These are phyloP conservation scores for Megalops atlanticus DNA, from an alignment of 2,113 vertebrate species.

Conservation along the genomic window DNA sequence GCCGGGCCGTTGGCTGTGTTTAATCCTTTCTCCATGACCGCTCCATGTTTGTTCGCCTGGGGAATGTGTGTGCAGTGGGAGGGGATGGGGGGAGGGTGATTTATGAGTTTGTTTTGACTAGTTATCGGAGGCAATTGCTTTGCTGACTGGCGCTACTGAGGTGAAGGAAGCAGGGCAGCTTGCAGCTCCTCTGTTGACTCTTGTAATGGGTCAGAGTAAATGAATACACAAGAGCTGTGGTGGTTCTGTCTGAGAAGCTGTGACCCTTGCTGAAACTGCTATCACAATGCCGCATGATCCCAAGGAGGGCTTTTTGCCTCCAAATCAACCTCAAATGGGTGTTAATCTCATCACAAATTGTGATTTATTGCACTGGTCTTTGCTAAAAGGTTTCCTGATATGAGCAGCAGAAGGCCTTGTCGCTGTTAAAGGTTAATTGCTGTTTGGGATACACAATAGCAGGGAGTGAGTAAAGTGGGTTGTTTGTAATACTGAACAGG, in stretches of 20 bases:
- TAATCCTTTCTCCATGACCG: neutral
- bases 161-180: neutral
- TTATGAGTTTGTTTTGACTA: constrained; percentile 19
- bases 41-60: neutral
- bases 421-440: constrained; percentile 38
- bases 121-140: constrained; percentile 15
- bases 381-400: constrained; percentile 57
- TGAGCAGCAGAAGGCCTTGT: constrained; percentile 50
- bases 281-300: constrained; percentile 53
- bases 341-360: constrained; percentile 65
- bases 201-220: constrained; percentile 49
- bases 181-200: neutral
- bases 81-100: neutral
- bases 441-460: constrained; percentile 44
- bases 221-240: constrained; percentile 59
- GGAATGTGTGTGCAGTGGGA: neutral
- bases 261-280: constrained; percentile 58
- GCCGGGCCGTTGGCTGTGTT: neutral
- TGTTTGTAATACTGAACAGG: constrained; percentile 11
- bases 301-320: constrained; percentile 67
- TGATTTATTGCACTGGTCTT: constrained; percentile 67
- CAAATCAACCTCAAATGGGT: constrained; percentile 57
- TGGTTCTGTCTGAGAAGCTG: constrained; percentile 49
- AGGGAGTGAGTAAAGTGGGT: constrained; percentile 21
- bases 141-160: constrained; percentile 6